Conservation (phyloP, 2,888 invertebrate genomes). For the Hydropsyche betteni region DNA sequence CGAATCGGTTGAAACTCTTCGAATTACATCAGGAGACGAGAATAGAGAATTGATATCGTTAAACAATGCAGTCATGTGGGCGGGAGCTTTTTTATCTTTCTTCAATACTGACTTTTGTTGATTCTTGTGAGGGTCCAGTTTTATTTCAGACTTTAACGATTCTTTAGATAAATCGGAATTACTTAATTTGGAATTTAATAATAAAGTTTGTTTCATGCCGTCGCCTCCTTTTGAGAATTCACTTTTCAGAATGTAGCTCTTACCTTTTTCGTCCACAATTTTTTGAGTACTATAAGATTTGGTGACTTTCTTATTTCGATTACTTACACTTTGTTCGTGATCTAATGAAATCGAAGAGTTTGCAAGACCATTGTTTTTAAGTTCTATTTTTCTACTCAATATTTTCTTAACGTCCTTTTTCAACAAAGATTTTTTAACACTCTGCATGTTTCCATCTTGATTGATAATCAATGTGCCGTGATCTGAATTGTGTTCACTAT, state of each 20-base stretch:
- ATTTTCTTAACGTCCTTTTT: slow-evolving; percentile 53
- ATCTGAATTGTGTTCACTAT: slow-evolving; percentile 19
- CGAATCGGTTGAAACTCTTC: slow-evolving; percentile 69
- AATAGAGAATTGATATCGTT: slow-evolving; percentile 76
- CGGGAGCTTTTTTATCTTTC: slow-evolving; percentile 69
- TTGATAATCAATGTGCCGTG: slow-evolving; percentile 54
- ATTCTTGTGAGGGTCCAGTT: slow-evolving; percentile 41
- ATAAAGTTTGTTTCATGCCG: slow-evolving; percentile 1
- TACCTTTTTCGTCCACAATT: slow-evolving; percentile 41
- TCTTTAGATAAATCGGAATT: slow-evolving; percentile 1
- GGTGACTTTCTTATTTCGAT: slow-evolving; percentile 40
- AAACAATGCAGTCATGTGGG: slow-evolving; percentile 66
- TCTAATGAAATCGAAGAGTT: neutral
- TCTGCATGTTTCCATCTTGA: slow-evolving; percentile 65
- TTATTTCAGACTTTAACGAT: slow-evolving; percentile 10
- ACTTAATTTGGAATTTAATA: slow-evolving; percentile 17
- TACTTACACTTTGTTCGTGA: slow-evolving; percentile 24
- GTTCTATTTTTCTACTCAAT: slow-evolving; percentile 48
- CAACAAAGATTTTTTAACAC: slow-evolving; percentile 60
- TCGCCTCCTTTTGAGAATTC: slow-evolving; percentile 23
- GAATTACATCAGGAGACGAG: slow-evolving; percentile 81
- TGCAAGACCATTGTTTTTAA: slow-evolving; percentile 35
- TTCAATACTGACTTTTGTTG: slow-evolving; percentile 43
- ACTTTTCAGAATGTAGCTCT: slow-evolving; percentile 41
- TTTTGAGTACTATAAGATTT: slow-evolving; percentile 37